Percentiles rank a stretch among this genome's conserved stretches.
phyloP scores from a whole-genome alignment of 2,113 vertebrate species.

The Polypterus bichir region DNA sequence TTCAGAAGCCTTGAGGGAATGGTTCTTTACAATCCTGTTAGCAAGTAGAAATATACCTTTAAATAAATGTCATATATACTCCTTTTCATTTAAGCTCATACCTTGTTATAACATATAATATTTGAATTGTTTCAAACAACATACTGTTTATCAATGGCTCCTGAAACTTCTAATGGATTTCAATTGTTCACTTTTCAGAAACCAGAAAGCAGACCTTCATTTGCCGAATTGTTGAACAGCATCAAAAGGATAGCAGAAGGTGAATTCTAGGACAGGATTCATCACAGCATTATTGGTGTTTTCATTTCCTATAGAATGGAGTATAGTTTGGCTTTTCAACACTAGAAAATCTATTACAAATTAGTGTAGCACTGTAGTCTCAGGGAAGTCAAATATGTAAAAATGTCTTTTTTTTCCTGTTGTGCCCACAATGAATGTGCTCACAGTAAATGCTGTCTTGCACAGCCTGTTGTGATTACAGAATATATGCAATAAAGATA shows the following conservation, averaged over 20 bases:
- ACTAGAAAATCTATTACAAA: too few relatives aligned
- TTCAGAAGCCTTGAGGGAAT: background rate
- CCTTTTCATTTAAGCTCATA: background rate
- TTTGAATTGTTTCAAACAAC: background rate
- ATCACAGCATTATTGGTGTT: too few relatives aligned
- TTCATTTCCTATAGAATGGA: too few relatives aligned
- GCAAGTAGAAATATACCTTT: background rate
- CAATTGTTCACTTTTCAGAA: constrained; percentile 46
- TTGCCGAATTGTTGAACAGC: constrained; percentile 48
- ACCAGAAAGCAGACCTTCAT: constrained; percentile 56
- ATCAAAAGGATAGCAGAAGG: constrained; percentile 48
- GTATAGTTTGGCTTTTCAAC: too few relatives aligned
- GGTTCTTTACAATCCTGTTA: background rate
- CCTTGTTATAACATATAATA: background rate
- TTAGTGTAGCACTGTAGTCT: too few relatives aligned
- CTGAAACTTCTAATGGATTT: background rate
- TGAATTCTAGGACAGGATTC: constrained; percentile 18
- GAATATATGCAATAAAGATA: too few relatives aligned
- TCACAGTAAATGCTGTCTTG: too few relatives aligned
- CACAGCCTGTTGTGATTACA: too few relatives aligned
- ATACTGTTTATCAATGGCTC: background rate
- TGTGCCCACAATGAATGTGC: too few relatives aligned
- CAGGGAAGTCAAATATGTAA: too few relatives aligned
- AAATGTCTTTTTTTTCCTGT: too few relatives aligned
- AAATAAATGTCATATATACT: background rate